Evolutionary conservation across 2,113 vertebrate genomes (phyloP), one percentile per base, ranked within the genome.

Genomic region (Girardinichthys multiradiatus): DNA sequence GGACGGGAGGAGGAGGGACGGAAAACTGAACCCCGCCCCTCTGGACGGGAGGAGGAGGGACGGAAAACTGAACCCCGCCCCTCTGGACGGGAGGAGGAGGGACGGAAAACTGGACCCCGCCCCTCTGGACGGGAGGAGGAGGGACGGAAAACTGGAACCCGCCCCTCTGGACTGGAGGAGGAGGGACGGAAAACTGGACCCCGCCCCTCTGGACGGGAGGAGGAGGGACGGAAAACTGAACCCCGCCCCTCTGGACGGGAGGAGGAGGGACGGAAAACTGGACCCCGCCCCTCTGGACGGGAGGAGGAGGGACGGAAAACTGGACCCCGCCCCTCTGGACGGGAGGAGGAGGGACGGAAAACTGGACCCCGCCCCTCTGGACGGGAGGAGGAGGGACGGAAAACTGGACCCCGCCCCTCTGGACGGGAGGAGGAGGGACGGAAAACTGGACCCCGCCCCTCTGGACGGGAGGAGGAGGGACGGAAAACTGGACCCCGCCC

Each of bases 1-100:
- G n/a, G n/a, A n/a, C n/a, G n/a, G n/a, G n/a, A n/a, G n/a, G n/a
- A n/a, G n/a, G n/a, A n/a, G n/a, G n/a, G n/a, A n/a, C n/a, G n/a
- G n/a, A n/a, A n/a, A n/a, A n/a, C n/a, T n/a, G n/a, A 61, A 76
- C 82, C 84, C 89, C 87, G 87, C 87, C 89, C 89, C 82, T 83
- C 65, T 7, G 27, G 57, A n/a, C 76, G 73, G 77, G 60, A 83
- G 83, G 83, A 82, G 82, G 74, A 42, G 85, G 58, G 57, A 51
- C 27, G 6, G 14, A 4, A 17, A 45, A 45, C 14, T 62, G 61
- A 61, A 76, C 80, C 84, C 89, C 87, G 87, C 87, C 89, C 89
- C 81, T 83, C 64, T 9, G 29, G 54, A 24, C 77, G 75, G 76
- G 59, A 82, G 83, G 82, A 82, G 82, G 76, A 37, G 85, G 57